phyloP scores from a whole-genome alignment of 2,888 invertebrate genomes.

The Eupithecia abbreviata region DNA sequence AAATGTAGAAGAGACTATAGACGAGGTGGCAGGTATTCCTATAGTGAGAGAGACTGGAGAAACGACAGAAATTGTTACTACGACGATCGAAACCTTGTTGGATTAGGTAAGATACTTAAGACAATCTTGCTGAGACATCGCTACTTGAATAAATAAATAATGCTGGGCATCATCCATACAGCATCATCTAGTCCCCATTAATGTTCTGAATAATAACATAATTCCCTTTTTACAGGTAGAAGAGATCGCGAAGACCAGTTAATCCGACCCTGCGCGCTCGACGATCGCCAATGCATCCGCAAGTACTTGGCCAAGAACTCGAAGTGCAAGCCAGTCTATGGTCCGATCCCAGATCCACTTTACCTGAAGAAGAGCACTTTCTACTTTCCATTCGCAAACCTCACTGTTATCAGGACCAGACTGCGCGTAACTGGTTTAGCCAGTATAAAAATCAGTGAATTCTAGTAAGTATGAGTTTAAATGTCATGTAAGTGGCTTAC shows the following conservation, averaged over 20 bases:
- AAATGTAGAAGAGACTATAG: slow-evolving; percentile 8
- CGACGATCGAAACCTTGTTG: slow-evolving; percentile 22
- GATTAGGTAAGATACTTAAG: slow-evolving; percentile 28
- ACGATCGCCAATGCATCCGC: slow-evolving; percentile 48
- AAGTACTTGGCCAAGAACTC: slow-evolving; percentile 41
- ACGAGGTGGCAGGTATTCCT: slow-evolving; percentile 17
- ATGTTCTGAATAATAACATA: background rate
- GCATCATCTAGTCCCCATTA: too few relatives aligned
- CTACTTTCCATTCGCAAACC: slow-evolving; percentile 42
- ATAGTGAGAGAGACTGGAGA: slow-evolving; percentile 22
- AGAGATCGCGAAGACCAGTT: slow-evolving; percentile 36
- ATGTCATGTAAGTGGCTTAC: background rate
- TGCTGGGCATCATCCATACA: too few relatives aligned
- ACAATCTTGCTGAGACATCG: background rate
- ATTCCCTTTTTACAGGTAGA: slow-evolving; percentile 15
- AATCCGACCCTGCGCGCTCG: slow-evolving; percentile 44
- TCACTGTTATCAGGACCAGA: slow-evolving; percentile 41
- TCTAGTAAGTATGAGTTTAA: slow-evolving; percentile 49
- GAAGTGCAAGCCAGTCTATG: slow-evolving; percentile 37
- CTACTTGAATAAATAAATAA: background rate
- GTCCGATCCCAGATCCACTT: slow-evolving; percentile 38
- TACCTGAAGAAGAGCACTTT: slow-evolving; percentile 26
- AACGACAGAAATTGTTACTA: slow-evolving; percentile 23
- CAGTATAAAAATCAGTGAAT: slow-evolving; percentile 51
- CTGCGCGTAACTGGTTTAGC: slow-evolving; percentile 46